phyloP scores from a whole-genome alignment of 2,113 vertebrate species.

The Vidua chalybeata region DNA sequence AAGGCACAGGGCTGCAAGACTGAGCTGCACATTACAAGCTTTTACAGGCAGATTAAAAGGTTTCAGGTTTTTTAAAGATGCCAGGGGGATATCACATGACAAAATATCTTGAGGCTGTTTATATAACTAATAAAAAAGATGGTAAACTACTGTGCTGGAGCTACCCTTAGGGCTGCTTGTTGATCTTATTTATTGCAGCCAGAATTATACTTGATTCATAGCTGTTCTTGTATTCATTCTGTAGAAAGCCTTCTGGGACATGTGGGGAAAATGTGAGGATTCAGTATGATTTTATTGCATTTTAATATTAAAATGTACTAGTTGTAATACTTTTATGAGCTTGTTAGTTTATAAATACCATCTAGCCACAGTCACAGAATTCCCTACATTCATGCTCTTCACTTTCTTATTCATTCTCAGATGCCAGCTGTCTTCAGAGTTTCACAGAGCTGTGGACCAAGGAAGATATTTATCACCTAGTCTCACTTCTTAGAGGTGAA shows the following conservation, averaged over 20 bases:
- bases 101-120: constrained; percentile 59
- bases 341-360: constrained; percentile 44
- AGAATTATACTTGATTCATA: constrained; percentile 55
- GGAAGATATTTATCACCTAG: background rate
- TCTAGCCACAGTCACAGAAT: background rate
- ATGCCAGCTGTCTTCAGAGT: background rate
- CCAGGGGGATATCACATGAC: constrained; percentile 38
- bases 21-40: constrained; percentile 19
- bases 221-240: constrained; percentile 19
- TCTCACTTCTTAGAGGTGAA: background rate
- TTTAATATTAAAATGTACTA: constrained; percentile 60
- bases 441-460: background rate
- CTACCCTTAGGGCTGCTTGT: constrained; percentile 16
- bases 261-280: constrained; percentile 9
- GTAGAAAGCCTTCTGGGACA: background rate
- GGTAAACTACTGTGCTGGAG: constrained; percentile 34
- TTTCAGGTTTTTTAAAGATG: background rate
- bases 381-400: background rate
- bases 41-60: constrained; percentile 55
- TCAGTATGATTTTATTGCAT: constrained; percentile 29
- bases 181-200: constrained; percentile 44
- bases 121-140: constrained; percentile 59
- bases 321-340: constrained; percentile 26
- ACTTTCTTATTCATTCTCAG: background rate
- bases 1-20: constrained; percentile 24